phyloP scores from a whole-genome alignment of 2,113 vertebrate genomes.

The Corydoras sp. region DNA sequence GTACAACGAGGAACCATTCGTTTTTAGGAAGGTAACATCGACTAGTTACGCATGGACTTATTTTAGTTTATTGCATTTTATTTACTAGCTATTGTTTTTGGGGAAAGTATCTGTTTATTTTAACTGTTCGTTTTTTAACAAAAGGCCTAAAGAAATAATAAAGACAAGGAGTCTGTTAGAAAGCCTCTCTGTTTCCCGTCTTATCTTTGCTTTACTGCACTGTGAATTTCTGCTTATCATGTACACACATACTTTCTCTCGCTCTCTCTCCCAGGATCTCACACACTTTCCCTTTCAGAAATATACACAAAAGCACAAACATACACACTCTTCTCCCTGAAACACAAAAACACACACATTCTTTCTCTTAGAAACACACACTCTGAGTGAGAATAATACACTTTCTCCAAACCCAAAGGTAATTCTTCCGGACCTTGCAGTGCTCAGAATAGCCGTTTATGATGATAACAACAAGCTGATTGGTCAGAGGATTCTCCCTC shows the following conservation, averaged over 20 bases:
- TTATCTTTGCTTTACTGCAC: conserved; percentile 30
- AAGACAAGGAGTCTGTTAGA: conserved; percentile 6
- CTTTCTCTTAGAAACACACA: conserved; percentile 1
- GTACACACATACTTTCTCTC: not conserved
- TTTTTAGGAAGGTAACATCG: conserved; percentile 76
- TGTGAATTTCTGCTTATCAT: conserved; percentile 27
- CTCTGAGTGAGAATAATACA: conserved; percentile 3
- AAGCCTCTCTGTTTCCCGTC: conserved; percentile 10
- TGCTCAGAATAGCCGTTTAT: conserved; percentile 92
- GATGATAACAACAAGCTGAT: conserved; percentile 57
- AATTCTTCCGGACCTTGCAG: conserved; percentile 93
- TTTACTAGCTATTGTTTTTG: too few relatives aligned
- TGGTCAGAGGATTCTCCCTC: conserved; percentile 90
- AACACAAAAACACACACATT: conserved; percentile 2
- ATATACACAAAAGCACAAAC: too few relatives aligned
- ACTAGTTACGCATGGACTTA: too few relatives aligned
- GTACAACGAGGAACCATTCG: conserved; percentile 81
- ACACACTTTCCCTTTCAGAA: too few relatives aligned
- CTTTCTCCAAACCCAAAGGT: conserved; percentile 67
- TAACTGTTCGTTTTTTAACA: not conserved
- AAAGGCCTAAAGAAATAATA: conserved; percentile 1
- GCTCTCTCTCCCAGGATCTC: too few relatives aligned
- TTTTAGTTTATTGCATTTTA: too few relatives aligned
- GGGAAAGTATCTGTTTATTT: too few relatives aligned
- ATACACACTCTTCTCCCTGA: not conserved